Base-by-base conservation (phyloP, 1,140 invertebrate genomes). In the Drosophila biarmipes region DNA sequence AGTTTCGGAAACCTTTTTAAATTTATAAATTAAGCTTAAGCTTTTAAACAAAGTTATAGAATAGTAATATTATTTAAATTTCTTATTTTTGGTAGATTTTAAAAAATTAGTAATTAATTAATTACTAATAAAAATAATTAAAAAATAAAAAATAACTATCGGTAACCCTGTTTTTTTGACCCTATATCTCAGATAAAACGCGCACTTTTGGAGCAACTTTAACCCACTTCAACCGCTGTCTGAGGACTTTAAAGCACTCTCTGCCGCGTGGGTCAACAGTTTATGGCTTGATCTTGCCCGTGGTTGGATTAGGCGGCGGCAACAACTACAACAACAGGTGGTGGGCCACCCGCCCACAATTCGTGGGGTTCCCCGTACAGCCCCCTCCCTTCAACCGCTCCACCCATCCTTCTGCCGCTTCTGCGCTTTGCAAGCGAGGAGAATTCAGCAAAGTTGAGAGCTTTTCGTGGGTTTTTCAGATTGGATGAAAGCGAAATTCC, bases 381-480 rank as follows among this genome's bases (percentile, higher is more conserved):
- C 61, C 37, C 21, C 14, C 45, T 10, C 17, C 2, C 15, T 42
- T 8, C 6, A 6, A 15, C 27, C 21, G 7, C 40, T 46, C 35
- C 27, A 37, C 15, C 8, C 35, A 31, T 49, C 29, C 21, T 43
- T 56, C 63, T 67, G 42, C 15, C 42, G 79, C 61, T 72, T 82
- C 79, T 87, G 82, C 82, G 82, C 82, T 14, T n/a, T 82, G 53
- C 2, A 17, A 14, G 48, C 29, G 48, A 34, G 34, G 27, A 61
- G 38, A 63, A 87, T 87, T 87, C 82, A 87, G 82, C 82, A 73
- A 77, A 63, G 46, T 64, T 42, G 27, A 45, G 31, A 51, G 62
- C 34, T 46, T 73, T 66, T 54, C 19, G 19, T 42, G 29, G 37
- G 17, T 51, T 69, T 81, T 61, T 52, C 54, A 63, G 37, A 73